These are phyloP conservation scores for Noctua pronuba DNA, from an alignment of 2,888 invertebrate species.

Conservation along the genomic window DNA sequence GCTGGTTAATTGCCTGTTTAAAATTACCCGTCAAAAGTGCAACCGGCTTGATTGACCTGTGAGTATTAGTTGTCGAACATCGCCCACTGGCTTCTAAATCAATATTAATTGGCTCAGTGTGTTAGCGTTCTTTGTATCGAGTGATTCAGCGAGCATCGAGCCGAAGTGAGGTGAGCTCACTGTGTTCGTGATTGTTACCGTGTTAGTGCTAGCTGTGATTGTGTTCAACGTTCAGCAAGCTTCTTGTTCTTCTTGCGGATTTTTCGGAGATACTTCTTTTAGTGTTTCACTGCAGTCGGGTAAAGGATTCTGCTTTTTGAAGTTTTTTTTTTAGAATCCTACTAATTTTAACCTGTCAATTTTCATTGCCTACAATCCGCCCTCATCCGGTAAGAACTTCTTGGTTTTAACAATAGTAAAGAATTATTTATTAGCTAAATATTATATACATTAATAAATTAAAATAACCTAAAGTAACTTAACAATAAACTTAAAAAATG, in stretches of 20 bases:
- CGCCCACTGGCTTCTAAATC: constrained; percentile 74
- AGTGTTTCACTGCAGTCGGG: not conserved
- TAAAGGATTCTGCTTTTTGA: constrained; percentile 20
- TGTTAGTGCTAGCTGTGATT: constrained; percentile 47
- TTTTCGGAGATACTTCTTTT: not conserved
- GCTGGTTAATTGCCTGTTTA: constrained; percentile 5
- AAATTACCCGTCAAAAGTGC: constrained; percentile 25
- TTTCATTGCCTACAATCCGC: not conserved
- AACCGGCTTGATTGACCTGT: constrained; percentile 25
- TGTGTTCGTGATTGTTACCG: constrained; percentile 40
- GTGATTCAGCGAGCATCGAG: constrained; percentile 57
- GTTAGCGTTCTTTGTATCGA: constrained; percentile 57
- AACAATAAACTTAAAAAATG: too few species aligned
- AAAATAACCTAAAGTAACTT: too few species aligned
- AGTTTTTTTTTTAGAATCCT: not conserved
- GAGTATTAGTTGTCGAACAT: constrained; percentile 52
- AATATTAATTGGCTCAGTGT: constrained; percentile 74
- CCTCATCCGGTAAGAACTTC: not conserved
- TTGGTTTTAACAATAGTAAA: too few species aligned
- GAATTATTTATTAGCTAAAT: too few species aligned
- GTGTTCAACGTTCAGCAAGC: constrained; percentile 20
- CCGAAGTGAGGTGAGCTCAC: constrained; percentile 53
- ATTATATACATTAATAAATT: too few species aligned
- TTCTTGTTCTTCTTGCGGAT: not conserved
- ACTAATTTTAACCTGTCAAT: not conserved